Conservation (phyloP, 1,140 invertebrate genomes). For the Macrotrachela quadricornifera region DNA sequence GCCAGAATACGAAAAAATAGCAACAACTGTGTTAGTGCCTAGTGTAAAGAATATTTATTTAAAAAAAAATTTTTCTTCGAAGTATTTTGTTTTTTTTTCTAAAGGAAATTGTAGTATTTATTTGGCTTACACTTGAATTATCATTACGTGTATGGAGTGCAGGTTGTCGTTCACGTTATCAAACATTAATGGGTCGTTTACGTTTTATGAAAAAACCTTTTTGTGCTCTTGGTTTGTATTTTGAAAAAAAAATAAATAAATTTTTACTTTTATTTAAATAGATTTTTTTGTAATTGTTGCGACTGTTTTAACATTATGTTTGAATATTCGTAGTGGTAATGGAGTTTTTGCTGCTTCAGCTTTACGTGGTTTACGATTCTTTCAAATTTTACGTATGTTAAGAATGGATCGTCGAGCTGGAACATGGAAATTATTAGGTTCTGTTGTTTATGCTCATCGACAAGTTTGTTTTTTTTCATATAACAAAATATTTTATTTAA, state of each 20-base stretch:
- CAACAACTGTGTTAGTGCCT: constrained; percentile 24
- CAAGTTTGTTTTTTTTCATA: constrained; percentile 38
- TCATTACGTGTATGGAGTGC: constrained; percentile 66
- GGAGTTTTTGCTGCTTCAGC: constrained; percentile 58
- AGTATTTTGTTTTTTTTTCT: no score
- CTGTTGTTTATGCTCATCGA: constrained; percentile 76
- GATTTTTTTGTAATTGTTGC: no score
- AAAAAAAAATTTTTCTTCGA: no score
- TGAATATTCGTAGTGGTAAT: no score
- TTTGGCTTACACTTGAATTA: constrained; percentile 76
- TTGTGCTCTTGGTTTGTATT: constrained; percentile 64
- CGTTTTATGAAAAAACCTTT: constrained; percentile 72
- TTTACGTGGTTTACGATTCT: constrained; percentile 69
- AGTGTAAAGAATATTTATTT: constrained; percentile 14
- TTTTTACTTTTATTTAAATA: no score
- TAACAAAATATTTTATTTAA: neutral
- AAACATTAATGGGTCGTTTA: constrained; percentile 61
- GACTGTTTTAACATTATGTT: no score
- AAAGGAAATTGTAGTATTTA: constrained; percentile 57
- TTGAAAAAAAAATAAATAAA: neutral
- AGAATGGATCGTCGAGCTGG: constrained; percentile 76
- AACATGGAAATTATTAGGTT: constrained; percentile 80
- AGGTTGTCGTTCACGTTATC: constrained; percentile 75
- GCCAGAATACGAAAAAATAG: constrained; percentile 20
- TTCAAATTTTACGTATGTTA: constrained; percentile 85